These are phyloP conservation scores for Nomada fabriciana DNA, from an alignment of 2,888 invertebrate species.

Conservation along the genomic window DNA sequence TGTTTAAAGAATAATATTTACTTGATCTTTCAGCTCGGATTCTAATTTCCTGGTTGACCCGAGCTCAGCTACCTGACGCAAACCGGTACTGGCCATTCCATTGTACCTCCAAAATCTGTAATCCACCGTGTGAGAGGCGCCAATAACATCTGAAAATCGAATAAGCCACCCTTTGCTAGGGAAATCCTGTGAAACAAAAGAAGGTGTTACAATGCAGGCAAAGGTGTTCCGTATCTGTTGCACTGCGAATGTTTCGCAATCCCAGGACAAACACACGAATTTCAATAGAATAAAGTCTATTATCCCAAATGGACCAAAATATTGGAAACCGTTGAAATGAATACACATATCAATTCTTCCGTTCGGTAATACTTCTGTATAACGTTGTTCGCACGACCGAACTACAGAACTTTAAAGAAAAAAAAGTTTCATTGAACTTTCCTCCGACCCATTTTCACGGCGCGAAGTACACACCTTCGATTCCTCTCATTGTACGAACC, in stretches of 20 bases:
- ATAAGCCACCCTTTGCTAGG: slow-evolving; percentile 95
- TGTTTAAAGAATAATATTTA: slow-evolving; percentile 71
- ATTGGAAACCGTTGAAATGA: slow-evolving; percentile 12
- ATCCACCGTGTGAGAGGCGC: slow-evolving; percentile 95
- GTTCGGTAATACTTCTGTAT: background rate
- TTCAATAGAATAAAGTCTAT: background rate
- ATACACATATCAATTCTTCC: background rate
- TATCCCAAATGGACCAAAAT: background rate
- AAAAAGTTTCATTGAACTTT: slow-evolving; percentile 6
- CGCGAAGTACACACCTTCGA: background rate
- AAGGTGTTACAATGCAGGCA: background rate
- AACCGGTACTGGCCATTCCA: slow-evolving; percentile 93
- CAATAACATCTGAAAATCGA: slow-evolving; percentile 98
- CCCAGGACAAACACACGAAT: background rate
- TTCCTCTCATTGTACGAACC: background rate
- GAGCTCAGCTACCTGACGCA: slow-evolving; percentile 95
- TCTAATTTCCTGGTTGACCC: slow-evolving; percentile 96
- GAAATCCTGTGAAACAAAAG: slow-evolving; percentile 87
- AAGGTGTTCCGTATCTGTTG: background rate
- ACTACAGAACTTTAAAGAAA: background rate
- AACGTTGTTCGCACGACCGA: background rate
- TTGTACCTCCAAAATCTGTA: slow-evolving; percentile 97
- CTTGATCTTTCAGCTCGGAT: slow-evolving; percentile 94
- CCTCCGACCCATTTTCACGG: slow-evolving; percentile 14
- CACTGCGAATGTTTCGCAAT: background rate